A percentile compares a stretch with the other conserved stretches of the same genome.
phyloP scores from a whole-genome alignment of 1,140 invertebrate species.

The Hypsibius dujardini region DNA sequence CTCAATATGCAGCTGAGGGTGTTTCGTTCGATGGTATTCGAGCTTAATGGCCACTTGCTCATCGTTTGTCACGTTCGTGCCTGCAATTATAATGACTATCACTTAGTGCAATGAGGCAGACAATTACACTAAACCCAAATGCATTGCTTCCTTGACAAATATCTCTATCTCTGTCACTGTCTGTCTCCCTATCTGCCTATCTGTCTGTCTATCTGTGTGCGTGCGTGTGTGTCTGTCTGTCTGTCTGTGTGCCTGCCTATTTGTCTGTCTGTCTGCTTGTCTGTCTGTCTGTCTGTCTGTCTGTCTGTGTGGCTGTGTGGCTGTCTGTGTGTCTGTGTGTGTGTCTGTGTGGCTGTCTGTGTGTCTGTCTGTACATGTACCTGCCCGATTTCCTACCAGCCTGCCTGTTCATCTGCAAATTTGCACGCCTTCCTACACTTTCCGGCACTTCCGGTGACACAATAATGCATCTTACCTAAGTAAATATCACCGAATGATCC shows the following conservation, averaged over 20 bases:
- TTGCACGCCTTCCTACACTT: constrained; percentile 16
- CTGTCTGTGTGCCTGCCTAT: no score
- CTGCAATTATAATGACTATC: constrained; percentile 40
- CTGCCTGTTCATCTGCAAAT: background rate
- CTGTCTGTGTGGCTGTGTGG: background rate
- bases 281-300: background rate
- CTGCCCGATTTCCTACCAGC: background rate
- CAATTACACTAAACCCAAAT: background rate
- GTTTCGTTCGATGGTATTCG: constrained; percentile 96
- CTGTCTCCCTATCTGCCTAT: background rate
- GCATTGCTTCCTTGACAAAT: background rate
- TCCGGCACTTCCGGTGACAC: constrained; percentile 11
- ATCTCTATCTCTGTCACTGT: constrained; percentile 3
- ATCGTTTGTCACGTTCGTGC: constrained; percentile 86
- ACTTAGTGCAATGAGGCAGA: background rate
- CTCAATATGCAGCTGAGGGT: constrained; percentile 96
- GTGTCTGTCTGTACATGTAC: background rate
- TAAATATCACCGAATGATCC: constrained; percentile 98
- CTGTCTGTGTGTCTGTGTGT: no score
- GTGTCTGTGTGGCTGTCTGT: background rate
- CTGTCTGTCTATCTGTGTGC: background rate
- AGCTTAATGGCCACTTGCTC: constrained; percentile 98
- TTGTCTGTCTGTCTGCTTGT: no score
- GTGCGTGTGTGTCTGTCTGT: no score
- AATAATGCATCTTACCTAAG: constrained; percentile 48